Conservation (phyloP, 2,113 vertebrate genomes). For the Willisornis vidua region DNA sequence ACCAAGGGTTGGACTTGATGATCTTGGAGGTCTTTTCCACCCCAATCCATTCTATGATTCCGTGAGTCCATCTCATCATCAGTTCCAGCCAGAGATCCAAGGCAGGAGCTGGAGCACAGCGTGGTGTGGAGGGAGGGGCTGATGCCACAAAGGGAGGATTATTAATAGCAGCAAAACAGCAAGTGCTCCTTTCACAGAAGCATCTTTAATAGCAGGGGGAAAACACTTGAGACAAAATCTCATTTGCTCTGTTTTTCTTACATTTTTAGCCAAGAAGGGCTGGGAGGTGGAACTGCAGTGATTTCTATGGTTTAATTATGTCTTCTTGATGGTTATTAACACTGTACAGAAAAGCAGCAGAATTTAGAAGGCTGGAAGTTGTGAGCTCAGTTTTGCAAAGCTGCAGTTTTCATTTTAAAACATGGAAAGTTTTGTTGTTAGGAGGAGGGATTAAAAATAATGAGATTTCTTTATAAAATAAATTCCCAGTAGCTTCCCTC, state of each 20-base stretch:
- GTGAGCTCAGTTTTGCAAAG: background rate
- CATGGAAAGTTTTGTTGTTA: background rate
- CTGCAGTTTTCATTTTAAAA: conserved; percentile 21
- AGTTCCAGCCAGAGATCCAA: background rate
- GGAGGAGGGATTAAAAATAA: background rate
- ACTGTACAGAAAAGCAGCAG: background rate
- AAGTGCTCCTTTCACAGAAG: conserved; percentile 35
- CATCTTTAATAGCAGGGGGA: conserved; percentile 55
- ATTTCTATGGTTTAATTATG: background rate
- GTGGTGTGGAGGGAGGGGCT: conserved; percentile 44
- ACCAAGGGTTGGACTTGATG: too few relatives aligned
- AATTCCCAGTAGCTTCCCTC: background rate
- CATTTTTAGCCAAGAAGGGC: background rate
- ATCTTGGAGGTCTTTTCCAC: too few relatives aligned
- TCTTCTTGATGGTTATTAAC: conserved; percentile 6
- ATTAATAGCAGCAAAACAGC: conserved; percentile 63
- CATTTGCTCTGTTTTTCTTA: conserved; percentile 47
- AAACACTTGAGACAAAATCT: conserved; percentile 30
- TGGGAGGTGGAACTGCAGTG: conserved; percentile 1
- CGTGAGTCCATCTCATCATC: background rate
- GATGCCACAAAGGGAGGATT: conserved; percentile 54
- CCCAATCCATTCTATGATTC: too few relatives aligned
- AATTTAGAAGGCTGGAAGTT: background rate
- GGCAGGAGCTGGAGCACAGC: background rate
- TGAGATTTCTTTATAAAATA: background rate